These are phyloP conservation scores for Drosophila rufa DNA, from an alignment of 1,140 invertebrate species.

Conservation along the genomic window DNA sequence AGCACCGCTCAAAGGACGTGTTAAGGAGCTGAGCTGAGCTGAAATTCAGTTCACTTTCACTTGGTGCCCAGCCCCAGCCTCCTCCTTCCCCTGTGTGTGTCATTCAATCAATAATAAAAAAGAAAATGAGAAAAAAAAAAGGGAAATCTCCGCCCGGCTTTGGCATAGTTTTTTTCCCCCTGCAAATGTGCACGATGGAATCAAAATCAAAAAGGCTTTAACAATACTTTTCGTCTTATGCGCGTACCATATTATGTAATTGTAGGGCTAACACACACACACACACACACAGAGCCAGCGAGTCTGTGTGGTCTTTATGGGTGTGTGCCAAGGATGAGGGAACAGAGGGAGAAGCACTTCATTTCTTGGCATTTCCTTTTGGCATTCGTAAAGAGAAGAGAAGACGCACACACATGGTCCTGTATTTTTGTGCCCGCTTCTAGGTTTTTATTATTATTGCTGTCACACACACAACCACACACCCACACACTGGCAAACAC, in stretches of 20 bases:
- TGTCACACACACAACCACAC: constrained; percentile 38
- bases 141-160: constrained; percentile 42
- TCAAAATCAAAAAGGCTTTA: constrained; percentile 64
- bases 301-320: constrained; percentile 6
- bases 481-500: constrained; percentile 19
- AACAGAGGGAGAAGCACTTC: constrained; percentile 62
- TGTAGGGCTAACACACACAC: constrained; percentile 58
- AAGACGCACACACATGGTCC: constrained; percentile 47
- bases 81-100: neutral
- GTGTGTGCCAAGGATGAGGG: constrained; percentile 12
- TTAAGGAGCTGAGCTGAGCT: constrained; percentile 42
- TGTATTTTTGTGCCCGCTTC: constrained; percentile 62
- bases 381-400: constrained; percentile 38
- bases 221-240: constrained; percentile 69
- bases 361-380: constrained; percentile 80
- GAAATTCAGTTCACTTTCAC: constrained; percentile 55
- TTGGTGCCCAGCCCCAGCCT: constrained; percentile 6
- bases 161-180: constrained; percentile 41
- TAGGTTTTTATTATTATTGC: constrained; percentile 78
- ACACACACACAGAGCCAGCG: constrained; percentile 12
- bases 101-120: constrained; percentile 21
- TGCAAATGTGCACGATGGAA: constrained; percentile 40
- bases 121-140: constrained; percentile 11
- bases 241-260: constrained; percentile 81
- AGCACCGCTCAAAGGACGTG: constrained; percentile 33